Evolutionary conservation across 2,888 invertebrate species (phyloP).

Genomic region (Prosopocoilus inquinatus): DNA sequence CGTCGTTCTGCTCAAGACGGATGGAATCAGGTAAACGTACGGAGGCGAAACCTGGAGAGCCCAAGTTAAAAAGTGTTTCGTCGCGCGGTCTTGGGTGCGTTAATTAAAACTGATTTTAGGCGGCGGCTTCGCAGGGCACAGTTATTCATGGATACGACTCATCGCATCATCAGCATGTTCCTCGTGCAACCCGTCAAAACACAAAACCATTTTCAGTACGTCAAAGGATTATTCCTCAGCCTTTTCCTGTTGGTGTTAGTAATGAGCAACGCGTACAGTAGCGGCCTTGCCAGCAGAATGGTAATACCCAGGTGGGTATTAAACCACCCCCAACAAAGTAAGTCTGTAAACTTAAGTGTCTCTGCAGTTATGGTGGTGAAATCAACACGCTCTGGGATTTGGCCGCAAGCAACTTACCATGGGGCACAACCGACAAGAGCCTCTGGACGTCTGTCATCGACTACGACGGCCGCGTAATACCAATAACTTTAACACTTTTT

Average conservation of each 20-base stretch:
- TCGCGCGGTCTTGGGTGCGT: too few relatives aligned
- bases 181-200: neutral
- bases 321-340: neutral
- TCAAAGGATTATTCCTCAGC: neutral
- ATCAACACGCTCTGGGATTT: slow-evolving; percentile 8
- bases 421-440: slow-evolving; percentile 1
- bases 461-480: slow-evolving; percentile 5
- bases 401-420: neutral
- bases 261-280: neutral
- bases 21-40: too few relatives aligned
- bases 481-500: too few relatives aligned
- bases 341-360: neutral
- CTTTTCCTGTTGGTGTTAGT: neutral
- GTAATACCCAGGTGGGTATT: slow-evolving; percentile 1
- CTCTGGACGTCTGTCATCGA: slow-evolving; percentile 1
- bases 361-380: neutral
- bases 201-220: neutral
- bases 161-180: neutral
- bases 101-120: too few relatives aligned
- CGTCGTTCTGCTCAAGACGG: too few relatives aligned
- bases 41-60: too few relatives aligned
- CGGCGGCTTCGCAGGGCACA: too few relatives aligned
- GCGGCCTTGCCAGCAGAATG: slow-evolving; percentile 8
- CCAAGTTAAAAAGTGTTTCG: too few relatives aligned
- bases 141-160: too few relatives aligned